Conservation (phyloP, 2,888 invertebrate species). For the Rotaria macrura region DNA sequence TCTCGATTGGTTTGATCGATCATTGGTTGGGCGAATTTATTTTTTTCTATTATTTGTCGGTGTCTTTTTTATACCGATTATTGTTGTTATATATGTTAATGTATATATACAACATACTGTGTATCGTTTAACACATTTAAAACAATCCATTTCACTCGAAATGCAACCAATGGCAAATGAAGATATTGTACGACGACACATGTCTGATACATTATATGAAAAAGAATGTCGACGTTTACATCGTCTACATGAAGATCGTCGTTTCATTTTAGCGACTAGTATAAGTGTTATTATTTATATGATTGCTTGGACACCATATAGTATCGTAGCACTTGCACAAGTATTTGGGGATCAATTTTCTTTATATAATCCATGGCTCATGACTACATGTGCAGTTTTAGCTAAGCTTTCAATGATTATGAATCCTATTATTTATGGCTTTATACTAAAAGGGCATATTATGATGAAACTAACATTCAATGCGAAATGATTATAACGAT, state of each 20-base stretch:
- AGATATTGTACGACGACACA: not conserved
- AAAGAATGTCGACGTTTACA: not conserved
- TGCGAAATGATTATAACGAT: not conserved
- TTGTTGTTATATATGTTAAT: not conserved
- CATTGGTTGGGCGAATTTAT: not conserved
- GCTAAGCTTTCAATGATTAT: slow-evolving; percentile 40
- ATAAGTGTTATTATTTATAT: not conserved
- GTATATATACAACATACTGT: not conserved
- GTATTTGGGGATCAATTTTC: not conserved
- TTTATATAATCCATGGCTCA: slow-evolving; percentile 35
- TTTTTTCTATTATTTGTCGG: not conserved
- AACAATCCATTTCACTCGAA: not conserved
- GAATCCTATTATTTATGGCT: slow-evolving; percentile 40
- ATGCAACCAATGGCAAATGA: not conserved
- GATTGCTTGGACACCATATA: slow-evolving; percentile 39
- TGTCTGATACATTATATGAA: not conserved
- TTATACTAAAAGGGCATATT: not conserved
- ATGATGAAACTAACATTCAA: too few species aligned
- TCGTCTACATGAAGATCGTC: not conserved
- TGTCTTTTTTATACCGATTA: not conserved
- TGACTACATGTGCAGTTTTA: slow-evolving; percentile 37
- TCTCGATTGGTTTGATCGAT: slow-evolving; percentile 1
- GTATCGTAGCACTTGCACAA: slow-evolving; percentile 38
- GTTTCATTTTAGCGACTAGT: not conserved
- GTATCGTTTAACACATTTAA: not conserved